A percentile compares a stretch with the other conserved stretches of the same genome.
Conservation (phyloP, 2,113 vertebrate genomes). For the Cacatua alba region DNA sequence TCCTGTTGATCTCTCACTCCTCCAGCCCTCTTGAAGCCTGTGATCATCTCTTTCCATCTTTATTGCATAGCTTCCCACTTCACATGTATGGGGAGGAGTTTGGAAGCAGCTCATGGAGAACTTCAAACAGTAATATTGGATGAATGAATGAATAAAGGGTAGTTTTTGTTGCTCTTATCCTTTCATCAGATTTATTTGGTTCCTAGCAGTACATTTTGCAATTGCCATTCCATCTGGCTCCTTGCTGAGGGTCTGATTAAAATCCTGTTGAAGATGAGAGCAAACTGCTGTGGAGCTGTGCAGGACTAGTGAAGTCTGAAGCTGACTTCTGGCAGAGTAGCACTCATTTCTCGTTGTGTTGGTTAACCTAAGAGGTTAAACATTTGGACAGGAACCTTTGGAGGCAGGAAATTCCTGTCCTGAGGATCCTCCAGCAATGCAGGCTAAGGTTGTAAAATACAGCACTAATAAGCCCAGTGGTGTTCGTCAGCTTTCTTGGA, state of each 20-base stretch:
- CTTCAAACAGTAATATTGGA: constrained; percentile 1
- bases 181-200: constrained; percentile 27
- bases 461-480: accelerated
- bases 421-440: background rate
- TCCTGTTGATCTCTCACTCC: background rate
- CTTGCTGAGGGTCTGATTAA: background rate
- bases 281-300: background rate
- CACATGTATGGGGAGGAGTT: background rate
- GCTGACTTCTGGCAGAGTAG: background rate
- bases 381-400: background rate
- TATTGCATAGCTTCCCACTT: background rate
- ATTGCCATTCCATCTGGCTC: constrained; percentile 3
- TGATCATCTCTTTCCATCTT: background rate
- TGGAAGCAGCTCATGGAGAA: background rate
- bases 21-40: background rate
- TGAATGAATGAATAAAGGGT: constrained; percentile 55
- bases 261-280: background rate
- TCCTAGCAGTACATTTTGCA: background rate
- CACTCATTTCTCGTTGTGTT: background rate
- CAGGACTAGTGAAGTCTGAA: background rate
- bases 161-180: constrained; percentile 45
- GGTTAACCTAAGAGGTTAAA: background rate
- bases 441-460: background rate
- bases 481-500: background rate
- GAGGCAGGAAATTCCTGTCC: background rate